These are phyloP conservation scores for Gavialis gangeticus DNA, from an alignment of 2,113 vertebrate species.

Conservation along the genomic window DNA sequence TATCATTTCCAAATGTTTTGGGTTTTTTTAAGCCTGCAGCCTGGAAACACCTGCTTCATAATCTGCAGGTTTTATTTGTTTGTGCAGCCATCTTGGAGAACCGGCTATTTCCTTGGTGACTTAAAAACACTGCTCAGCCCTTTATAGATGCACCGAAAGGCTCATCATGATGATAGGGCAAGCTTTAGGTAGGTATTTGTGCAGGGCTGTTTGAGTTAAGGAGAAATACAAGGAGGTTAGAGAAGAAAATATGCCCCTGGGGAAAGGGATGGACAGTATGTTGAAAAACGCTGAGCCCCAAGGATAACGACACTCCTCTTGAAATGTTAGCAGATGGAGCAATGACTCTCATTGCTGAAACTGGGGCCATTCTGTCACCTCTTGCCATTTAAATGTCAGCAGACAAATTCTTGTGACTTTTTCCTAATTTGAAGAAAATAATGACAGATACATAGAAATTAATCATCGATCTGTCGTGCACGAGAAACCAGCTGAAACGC, in stretches of 20 bases:
- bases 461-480: not conserved
- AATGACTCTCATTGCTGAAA: not conserved
- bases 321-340: slow-evolving; percentile 26
- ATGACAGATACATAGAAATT: slow-evolving; percentile 39
- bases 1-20: not conserved
- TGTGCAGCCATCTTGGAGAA: not conserved
- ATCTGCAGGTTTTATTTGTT: not conserved
- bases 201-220: not conserved
- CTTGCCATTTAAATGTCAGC: slow-evolving; percentile 69
- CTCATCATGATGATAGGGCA: fast-evolving
- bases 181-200: not conserved
- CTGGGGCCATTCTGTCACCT: slow-evolving; percentile 30
- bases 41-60: not conserved
- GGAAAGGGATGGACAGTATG: slow-evolving; percentile 39
- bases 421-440: slow-evolving; percentile 49
- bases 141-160: not conserved
- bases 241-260: slow-evolving; percentile 37
- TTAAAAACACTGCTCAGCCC: not conserved
- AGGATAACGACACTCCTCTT: slow-evolving; percentile 13
- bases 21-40: not conserved
- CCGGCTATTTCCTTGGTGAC: slow-evolving; percentile 17
- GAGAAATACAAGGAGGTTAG: slow-evolving; percentile 1
- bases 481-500: slow-evolving; percentile 19
- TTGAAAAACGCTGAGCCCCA: not conserved
- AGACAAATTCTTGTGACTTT: slow-evolving; percentile 37